Evolutionary conservation across 2,888 invertebrate species (phyloP), one percentile per base, ranked within the genome.

Genomic region (Esperia sulphurella): DNA sequence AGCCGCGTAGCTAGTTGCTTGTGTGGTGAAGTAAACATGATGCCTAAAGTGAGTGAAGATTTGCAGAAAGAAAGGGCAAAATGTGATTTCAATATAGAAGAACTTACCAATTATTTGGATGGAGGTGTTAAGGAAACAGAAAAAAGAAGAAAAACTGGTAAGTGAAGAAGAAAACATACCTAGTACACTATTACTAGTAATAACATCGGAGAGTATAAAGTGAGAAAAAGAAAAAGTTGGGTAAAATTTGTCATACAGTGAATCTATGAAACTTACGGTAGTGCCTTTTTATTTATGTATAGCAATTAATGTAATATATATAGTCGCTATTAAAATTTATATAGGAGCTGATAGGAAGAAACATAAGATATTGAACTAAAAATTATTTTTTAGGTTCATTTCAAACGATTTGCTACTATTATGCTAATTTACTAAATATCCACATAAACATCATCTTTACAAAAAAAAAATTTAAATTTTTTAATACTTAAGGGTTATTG

Each of bases 41-140:
- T 44, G 37, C 12, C 31, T 9, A 68, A 66, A 60, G 76, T 94
- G 8, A 95, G 94, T 75, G 83, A 90, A 47, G 95, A 96, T 82
- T 85, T 96, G 50, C 79, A 86, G 49, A 91, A 83, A 52, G 96
- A 96, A 76, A 91, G 96, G 45, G 80, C 90, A 31, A 93, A 91
- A 58, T 95, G 95, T 67, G 91, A 91, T 41, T 95, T 96, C 71
- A 84, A 93, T 74, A 80, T 92, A 0, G 79, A 90, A 54, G 97
- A 97, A 75, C 83, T 97, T 58, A 95, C 96, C 0, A 80, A 94
- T 67, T 92, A 94, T 60, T 82, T 96, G 58, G 95, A 95, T 75
- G 96, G 96, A 6, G 93, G 94, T 7, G 77, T 76, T 39, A 86
- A 93, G 43, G 92, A 92, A 67, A 95, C 95, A 0, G 75, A 79